Evolutionary conservation across 2,888 invertebrate species (phyloP), one percentile per base, ranked within the genome.

Genomic region (Crepidodera aurea): DNA sequence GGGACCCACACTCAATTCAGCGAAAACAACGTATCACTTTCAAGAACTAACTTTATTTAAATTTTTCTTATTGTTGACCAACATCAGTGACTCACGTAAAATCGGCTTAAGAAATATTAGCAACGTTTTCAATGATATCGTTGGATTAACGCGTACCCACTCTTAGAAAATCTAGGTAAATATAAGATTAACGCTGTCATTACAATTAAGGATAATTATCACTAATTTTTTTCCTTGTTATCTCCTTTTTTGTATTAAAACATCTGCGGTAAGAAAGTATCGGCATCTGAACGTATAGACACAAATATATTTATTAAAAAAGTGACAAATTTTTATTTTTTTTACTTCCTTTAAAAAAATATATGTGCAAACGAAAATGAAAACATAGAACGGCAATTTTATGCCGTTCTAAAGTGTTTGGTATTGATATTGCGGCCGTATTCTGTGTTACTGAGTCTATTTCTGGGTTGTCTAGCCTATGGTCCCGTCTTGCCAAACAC

Each of bases 391-490:
- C 7, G n/a, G n/a, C n/a, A n/a, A n/a, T n/a, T n/a, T n/a, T 6
- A 29, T 6, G 2, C 13, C 8, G 34, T 12, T 6, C 12, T 13
- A 34, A 3, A 34, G 8, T 13, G 37, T 18, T 40, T 18, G 18
- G 40, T 40, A 40, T 40, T 18, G 75, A 72, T 75, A 73, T 73
- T 74, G 76, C 72, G 70, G 69, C 72, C 72, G 66, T 71, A 71
- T 71, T 75, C 74, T 29, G 27, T 48, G 48, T 48, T 48, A 48
- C 8, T 16, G 75, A 67, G 73, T 75, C 79, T 79, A 79, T 79
- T 79, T 75, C 71, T 74, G 79, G 76, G 74, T 48, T 75, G 79
- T 79, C 79, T 79, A 79, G 76, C 48, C 48, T 25, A 19, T 15
- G 12, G 27, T 48, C 16, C 69, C 73, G 70, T 67, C 78, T 72